phyloP scores from a whole-genome alignment of 2,113 vertebrate species.

The Mesitornis unicolor region DNA sequence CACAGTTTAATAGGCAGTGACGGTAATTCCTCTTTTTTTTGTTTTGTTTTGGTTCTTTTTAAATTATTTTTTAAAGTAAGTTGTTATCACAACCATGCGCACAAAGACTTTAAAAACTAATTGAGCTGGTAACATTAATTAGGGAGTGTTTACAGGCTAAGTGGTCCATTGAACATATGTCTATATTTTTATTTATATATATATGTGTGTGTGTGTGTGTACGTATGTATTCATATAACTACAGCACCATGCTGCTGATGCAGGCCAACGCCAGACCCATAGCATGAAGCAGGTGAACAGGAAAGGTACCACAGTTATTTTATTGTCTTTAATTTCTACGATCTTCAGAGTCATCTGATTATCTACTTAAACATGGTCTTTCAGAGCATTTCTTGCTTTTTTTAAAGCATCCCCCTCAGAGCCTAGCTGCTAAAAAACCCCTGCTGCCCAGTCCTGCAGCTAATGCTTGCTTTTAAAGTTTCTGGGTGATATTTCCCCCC shows the following conservation, averaged over 20 bases:
- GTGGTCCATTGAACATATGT: fast-evolving
- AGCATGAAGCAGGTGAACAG: neutral
- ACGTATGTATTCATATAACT: too few species aligned
- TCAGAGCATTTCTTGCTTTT: neutral
- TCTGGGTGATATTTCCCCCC: neutral
- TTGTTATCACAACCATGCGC: neutral
- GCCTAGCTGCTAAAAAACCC: neutral
- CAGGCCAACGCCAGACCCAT: too few species aligned
- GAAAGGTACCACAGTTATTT: fast-evolving
- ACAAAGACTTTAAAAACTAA: neutral
- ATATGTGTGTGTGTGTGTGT: too few species aligned
- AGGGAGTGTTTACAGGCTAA: neutral
- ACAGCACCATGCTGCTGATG: neutral
- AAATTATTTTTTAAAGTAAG: too few species aligned
- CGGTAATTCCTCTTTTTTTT: neutral
- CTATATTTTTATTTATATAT: too few species aligned
- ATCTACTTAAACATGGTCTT: neutral
- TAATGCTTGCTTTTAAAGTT: neutral
- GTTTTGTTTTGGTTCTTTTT: neutral
- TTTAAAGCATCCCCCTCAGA: neutral
- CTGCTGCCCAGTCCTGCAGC: fast-evolving
- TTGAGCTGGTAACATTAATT: neutral
- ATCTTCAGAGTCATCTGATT: neutral
- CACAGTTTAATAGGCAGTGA: neutral
- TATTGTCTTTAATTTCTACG: neutral